Evolutionary conservation across 2,888 invertebrate species (phyloP).

Genomic region (Pristionchus japonicus): DNA sequence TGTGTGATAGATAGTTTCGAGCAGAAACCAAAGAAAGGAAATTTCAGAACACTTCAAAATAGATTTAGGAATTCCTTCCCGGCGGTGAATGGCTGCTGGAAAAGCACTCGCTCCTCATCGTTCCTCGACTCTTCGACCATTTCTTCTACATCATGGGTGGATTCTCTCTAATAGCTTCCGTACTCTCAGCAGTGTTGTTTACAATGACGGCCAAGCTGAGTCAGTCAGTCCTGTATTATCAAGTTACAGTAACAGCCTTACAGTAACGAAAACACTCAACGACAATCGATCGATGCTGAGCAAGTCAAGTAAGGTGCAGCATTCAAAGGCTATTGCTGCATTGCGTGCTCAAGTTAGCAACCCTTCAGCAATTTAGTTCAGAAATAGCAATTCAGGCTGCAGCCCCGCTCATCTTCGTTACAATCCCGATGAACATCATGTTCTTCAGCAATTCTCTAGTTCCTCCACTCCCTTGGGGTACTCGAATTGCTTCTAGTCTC

Average conservation of each 20-base stretch:
- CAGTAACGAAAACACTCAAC: neutral
- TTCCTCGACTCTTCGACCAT: neutral
- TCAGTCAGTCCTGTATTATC: neutral
- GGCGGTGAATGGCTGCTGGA: neutral
- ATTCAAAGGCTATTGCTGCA: neutral
- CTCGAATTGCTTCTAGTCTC: neutral
- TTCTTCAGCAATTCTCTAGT: neutral
- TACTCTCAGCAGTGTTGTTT: neutral
- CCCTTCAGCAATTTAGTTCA: too few relatives aligned
- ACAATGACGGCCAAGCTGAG: neutral
- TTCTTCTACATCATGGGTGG: neutral
- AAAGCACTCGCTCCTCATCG: neutral
- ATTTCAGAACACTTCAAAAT: too few relatives aligned
- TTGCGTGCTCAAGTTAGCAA: neutral
- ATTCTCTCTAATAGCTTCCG: neutral
- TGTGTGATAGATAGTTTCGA: too few relatives aligned
- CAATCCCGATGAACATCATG: neutral
- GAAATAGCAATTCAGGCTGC: neutral
- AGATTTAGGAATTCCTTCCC: neutral
- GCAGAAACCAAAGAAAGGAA: too few relatives aligned
- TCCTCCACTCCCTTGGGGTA: neutral
- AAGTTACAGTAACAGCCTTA: neutral
- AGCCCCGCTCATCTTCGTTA: neutral
- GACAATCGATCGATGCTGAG: conserved; percentile 18
- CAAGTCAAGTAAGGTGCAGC: neutral